Percentiles rank a stretch among this genome's conserved stretches.
Evolutionary conservation across 2,797 vertebrate species (phyloP).

Genomic region (Malacoctenus gilli): DNA sequence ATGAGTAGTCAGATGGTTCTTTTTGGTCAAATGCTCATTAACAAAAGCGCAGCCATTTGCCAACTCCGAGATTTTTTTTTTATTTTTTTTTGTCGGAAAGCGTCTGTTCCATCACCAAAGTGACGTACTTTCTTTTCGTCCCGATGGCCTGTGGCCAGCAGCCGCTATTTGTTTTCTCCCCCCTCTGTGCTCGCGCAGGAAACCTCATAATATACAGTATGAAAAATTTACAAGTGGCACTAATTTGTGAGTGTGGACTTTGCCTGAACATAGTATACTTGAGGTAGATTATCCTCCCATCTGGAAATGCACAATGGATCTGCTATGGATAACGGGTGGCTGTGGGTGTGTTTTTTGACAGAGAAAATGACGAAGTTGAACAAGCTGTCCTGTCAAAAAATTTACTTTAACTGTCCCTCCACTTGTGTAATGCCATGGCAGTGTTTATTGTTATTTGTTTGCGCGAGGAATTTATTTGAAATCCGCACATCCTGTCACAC

Average conservation of each 20-base stretch:
- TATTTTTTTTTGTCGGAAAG: slow-evolving; percentile 45
- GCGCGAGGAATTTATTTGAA: slow-evolving; percentile 65
- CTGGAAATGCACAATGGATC: slow-evolving; percentile 62
- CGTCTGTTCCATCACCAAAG: slow-evolving; percentile 42
- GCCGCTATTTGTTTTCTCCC: slow-evolving; percentile 36
- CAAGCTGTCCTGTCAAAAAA: slow-evolving; percentile 73
- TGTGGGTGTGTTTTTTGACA: slow-evolving; percentile 68
- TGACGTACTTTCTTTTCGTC: slow-evolving; percentile 46
- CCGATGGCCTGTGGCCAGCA: slow-evolving; percentile 30
- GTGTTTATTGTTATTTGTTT: slow-evolving; percentile 68
- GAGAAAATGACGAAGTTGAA: slow-evolving; percentile 62
- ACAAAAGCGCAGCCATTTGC: slow-evolving; percentile 63
- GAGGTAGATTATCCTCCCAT: slow-evolving; percentile 64
- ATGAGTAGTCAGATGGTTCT: slow-evolving; percentile 82
- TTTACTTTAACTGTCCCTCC: slow-evolving; percentile 51
- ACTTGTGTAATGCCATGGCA: slow-evolving; percentile 51
- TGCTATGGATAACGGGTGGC: slow-evolving; percentile 61
- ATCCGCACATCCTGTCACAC: slow-evolving; percentile 65
- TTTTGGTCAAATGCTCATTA: slow-evolving; percentile 78
- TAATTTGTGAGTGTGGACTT: slow-evolving; percentile 32
- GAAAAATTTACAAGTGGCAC: slow-evolving; percentile 31
- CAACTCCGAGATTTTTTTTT: slow-evolving; percentile 48
- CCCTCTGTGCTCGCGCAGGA: slow-evolving; percentile 8
- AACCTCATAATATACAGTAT: slow-evolving; percentile 29
- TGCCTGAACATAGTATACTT: slow-evolving; percentile 45